A percentile compares a stretch with the other conserved stretches of the same genome.
These are phyloP conservation scores for Hyalella azteca DNA, from an alignment of 2,888 invertebrate species.

Conservation along the genomic window DNA sequence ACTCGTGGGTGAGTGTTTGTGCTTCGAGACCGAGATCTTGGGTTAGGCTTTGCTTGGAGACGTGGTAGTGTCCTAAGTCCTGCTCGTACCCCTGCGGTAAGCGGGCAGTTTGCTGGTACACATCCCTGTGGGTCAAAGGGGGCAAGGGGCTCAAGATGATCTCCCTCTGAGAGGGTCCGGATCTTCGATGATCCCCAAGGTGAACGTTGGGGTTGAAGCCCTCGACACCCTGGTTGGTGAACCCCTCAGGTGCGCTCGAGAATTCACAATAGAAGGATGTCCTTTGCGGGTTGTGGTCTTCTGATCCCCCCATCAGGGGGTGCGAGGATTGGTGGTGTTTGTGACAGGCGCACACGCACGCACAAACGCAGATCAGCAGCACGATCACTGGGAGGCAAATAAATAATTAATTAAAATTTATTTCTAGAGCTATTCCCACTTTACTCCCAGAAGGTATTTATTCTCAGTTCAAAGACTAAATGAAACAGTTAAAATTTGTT, in stretches of 20 bases:
- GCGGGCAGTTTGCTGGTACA: neutral
- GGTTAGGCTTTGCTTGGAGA: neutral
- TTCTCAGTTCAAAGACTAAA: too few species aligned
- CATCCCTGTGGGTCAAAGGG: neutral
- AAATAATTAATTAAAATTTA: neutral
- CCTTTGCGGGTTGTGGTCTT: neutral
- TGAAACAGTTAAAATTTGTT: too few species aligned
- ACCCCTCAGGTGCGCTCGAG: neutral
- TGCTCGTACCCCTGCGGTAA: neutral
- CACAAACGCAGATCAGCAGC: slow-evolving; percentile 21
- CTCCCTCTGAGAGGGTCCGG: neutral
- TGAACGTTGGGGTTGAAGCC: neutral
- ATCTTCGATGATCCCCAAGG: neutral
- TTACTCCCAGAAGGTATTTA: too few species aligned
- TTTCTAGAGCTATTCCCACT: too few species aligned
- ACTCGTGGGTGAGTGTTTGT: too few species aligned
- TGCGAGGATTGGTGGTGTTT: neutral
- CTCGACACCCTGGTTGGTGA: neutral
- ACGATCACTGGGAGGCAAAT: neutral
- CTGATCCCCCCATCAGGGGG: neutral
- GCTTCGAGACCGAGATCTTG: neutral
- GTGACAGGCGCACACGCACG: slow-evolving; percentile 30
- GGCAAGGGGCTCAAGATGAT: neutral
- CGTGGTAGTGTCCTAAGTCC: neutral
- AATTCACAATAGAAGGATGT: neutral